These are phyloP conservation scores for Empidonax traillii DNA, from an alignment of 2,113 vertebrate genomes.

Conservation along the genomic window DNA sequence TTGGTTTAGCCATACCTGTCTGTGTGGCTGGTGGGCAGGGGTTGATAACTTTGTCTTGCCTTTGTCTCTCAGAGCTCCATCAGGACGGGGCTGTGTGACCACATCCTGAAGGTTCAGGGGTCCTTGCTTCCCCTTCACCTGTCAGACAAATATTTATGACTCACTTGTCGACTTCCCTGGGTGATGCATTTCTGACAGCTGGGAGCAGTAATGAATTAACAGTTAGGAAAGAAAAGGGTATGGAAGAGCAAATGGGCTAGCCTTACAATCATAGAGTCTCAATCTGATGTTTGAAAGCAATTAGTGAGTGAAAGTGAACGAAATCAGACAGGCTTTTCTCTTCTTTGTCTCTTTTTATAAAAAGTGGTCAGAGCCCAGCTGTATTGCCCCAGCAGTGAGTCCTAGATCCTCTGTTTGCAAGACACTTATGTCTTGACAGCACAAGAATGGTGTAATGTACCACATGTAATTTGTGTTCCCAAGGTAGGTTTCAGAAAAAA, in stretches of 20 bases:
- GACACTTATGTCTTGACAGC: neutral
- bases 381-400: fast-evolving
- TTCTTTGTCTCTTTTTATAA: neutral
- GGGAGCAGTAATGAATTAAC: neutral
- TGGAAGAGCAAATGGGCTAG: neutral
- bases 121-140: neutral
- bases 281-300: neutral
- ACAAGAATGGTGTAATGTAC: neutral
- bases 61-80: neutral
- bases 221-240: neutral
- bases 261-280: neutral
- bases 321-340: neutral
- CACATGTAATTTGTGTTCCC: neutral
- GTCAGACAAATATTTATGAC: neutral
- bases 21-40: neutral
- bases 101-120: neutral
- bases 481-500: neutral
- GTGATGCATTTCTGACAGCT: neutral
- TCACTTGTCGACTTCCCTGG: neutral
- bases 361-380: neutral
- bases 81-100: neutral
- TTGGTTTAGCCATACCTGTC: neutral
- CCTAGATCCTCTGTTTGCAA: neutral
- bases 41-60: neutral
- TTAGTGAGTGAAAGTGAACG: neutral